Percentiles rank a stretch among this genome's conserved stretches.
These are phyloP conservation scores for Chaenogobius annularis DNA, from an alignment of 2,113 vertebrate genomes.

Conservation along the genomic window DNA sequence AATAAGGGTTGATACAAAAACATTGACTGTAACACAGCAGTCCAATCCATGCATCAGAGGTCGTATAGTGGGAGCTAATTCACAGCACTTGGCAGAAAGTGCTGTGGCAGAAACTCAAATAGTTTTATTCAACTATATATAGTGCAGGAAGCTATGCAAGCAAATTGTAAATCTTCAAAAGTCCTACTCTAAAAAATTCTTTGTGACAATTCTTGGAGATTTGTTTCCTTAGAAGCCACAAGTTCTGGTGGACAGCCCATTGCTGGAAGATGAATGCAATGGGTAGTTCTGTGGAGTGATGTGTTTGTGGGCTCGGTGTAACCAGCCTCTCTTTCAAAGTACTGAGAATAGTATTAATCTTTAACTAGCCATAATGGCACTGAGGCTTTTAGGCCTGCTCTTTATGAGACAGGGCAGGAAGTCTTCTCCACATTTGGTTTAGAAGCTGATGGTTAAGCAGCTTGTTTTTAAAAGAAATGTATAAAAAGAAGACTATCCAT, in stretches of 20 bases:
- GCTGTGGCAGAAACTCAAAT: too few relatives aligned
- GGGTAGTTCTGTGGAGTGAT: not conserved
- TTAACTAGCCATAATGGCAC: constrained; percentile 69
- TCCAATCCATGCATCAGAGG: too few relatives aligned
- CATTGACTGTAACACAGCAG: too few relatives aligned
- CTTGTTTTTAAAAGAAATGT: not conserved
- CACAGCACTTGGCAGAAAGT: too few relatives aligned
- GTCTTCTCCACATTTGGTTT: constrained; percentile 40
- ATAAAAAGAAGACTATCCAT: not conserved
- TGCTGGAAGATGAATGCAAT: not conserved
- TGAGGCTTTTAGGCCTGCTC: constrained; percentile 64
- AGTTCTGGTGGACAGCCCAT: not conserved
- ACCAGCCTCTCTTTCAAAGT: constrained; percentile 30
- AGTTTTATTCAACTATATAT: too few relatives aligned
- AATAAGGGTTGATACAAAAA: too few relatives aligned
- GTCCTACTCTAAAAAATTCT: too few relatives aligned
- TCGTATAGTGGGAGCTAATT: too few relatives aligned
- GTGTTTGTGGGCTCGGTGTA: constrained; percentile 24
- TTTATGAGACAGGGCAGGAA: constrained; percentile 66
- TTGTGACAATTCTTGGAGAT: not conserved
- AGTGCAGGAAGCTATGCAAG: too few relatives aligned
- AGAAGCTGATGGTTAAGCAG: constrained; percentile 40
- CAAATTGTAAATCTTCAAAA: too few relatives aligned
- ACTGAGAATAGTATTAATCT: constrained; percentile 73
- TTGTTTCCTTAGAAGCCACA: not conserved